Conservation (phyloP, 2,888 invertebrate species). For the Melanophora roralis region DNA sequence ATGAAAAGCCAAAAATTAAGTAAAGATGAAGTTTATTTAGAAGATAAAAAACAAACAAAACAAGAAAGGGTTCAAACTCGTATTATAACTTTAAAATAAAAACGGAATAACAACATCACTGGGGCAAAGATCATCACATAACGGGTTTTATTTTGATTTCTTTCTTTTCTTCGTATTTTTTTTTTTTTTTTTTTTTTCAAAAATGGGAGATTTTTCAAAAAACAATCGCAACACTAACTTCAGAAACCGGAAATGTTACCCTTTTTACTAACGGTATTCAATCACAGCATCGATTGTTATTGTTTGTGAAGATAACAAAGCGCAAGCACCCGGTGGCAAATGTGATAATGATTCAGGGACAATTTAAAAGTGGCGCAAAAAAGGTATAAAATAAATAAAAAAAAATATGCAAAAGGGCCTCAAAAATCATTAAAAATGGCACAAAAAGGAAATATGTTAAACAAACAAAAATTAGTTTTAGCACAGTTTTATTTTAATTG, state of each 20-base stretch:
- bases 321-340: too few species aligned
- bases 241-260: slow-evolving; percentile 60
- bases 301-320: slow-evolving; percentile 17
- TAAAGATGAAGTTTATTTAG: slow-evolving; percentile 11
- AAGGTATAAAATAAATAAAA: too few species aligned
- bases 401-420: too few species aligned
- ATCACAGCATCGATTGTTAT: neutral
- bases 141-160: too few species aligned
- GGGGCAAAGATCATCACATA: slow-evolving; percentile 13
- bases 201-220: slow-evolving; percentile 46
- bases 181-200: slow-evolving; percentile 20
- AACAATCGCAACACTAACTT: slow-evolving; percentile 18
- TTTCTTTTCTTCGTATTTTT: neutral
- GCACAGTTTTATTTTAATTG: too few species aligned
- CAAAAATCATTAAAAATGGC: too few species aligned
- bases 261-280: slow-evolving; percentile 58
- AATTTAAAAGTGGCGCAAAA: too few species aligned
- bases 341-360: too few species aligned
- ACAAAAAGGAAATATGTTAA: too few species aligned
- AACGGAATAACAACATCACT: slow-evolving; percentile 4
- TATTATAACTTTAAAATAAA: slow-evolving; percentile 30
- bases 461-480: too few species aligned
- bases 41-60: slow-evolving; percentile 8
- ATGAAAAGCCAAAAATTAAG: neutral
- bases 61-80: slow-evolving; percentile 24